Base-by-base conservation (phyloP, 1,140 invertebrate species). In the Rhopalosiphum maidis region DNA sequence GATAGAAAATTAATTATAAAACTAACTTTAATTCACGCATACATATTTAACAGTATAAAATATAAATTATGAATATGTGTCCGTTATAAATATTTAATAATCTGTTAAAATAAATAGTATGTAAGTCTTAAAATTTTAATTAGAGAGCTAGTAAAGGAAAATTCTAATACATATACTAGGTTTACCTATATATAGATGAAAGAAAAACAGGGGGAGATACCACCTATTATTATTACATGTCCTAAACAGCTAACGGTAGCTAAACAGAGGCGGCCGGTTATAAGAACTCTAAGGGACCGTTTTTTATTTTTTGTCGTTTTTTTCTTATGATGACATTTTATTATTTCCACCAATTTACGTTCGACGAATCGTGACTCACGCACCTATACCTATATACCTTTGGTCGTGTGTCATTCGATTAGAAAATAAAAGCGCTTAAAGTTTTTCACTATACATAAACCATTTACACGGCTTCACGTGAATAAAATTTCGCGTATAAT, bases 371-470 rank as follows among this genome's bases (percentile, higher is more conserved):
- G 60, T 77, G 60, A 77, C 60, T 77, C 60, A 77, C 60, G 60
- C n/a, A 77, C 60, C 48, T 51, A 77, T 18, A 35, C n/a, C 0
- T 54, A 23, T 60, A 60, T 60, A 30, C 2, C 30, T 68, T 18
- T 68, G 60, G 60, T 15, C 60, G 60, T 68, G n/a, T 77, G 60
- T 35, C 60, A 77, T 77, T 77, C 60, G 60, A 77, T 77, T n/a
- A 77, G 60, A 77, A n/a, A 77, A 77, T 77, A 77, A 77, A 77
- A 77, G 30, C 60, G 60, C 60, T 77, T 77, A 77, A 77, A 77
- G 30, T 77, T 77, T 77, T 77, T 6, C 60, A 77, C 60, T 77
- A 77, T n/a, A 77, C 60, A n/a, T 77, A 77, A 77, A 77, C 60
- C 60, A 22, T 77, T 77, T 77, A 77, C 30, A 77, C n/a, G 30